These are phyloP conservation scores for Carcharodon carcharias DNA, from an alignment of 2,797 vertebrate genomes.

Conservation along the genomic window DNA sequence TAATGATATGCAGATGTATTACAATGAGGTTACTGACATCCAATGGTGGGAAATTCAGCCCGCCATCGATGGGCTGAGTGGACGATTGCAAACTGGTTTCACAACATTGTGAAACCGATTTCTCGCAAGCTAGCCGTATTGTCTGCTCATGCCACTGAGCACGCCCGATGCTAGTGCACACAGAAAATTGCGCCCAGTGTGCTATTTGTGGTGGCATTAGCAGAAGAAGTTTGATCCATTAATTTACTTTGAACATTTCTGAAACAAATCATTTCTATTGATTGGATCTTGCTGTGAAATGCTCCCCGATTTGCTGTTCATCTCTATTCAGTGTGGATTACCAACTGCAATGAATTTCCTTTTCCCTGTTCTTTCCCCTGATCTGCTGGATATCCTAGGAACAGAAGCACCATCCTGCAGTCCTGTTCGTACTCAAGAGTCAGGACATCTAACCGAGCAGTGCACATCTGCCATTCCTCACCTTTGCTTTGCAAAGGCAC, in stretches of 20 bases:
- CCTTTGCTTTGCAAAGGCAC: not conserved
- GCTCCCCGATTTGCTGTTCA: not conserved
- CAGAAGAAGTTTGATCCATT: not conserved
- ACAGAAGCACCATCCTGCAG: not conserved
- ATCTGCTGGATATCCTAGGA: not conserved
- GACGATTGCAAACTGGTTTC: too few relatives aligned
- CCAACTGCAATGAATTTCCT: not conserved
- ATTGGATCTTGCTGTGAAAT: not conserved
- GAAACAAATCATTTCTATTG: not conserved
- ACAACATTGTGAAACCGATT: too few relatives aligned
- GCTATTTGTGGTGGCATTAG: not conserved
- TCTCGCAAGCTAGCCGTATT: too few relatives aligned
- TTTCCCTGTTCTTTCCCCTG: not conserved
- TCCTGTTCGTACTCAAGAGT: not conserved
- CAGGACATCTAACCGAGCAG: not conserved
- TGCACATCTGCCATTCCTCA: not conserved
- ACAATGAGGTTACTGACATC: too few relatives aligned
- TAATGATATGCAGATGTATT: too few relatives aligned
- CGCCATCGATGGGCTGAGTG: too few relatives aligned
- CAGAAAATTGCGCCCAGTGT: not conserved
- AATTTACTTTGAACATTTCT: not conserved
- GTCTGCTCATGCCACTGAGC: too few relatives aligned
- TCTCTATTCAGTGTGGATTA: not conserved
- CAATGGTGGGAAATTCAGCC: too few relatives aligned
- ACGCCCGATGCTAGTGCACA: too few relatives aligned